A percentile compares a stretch with the other conserved stretches of the same genome.
phyloP scores from a whole-genome alignment of 2,113 vertebrate genomes.

The Lampris megalopsis region DNA sequence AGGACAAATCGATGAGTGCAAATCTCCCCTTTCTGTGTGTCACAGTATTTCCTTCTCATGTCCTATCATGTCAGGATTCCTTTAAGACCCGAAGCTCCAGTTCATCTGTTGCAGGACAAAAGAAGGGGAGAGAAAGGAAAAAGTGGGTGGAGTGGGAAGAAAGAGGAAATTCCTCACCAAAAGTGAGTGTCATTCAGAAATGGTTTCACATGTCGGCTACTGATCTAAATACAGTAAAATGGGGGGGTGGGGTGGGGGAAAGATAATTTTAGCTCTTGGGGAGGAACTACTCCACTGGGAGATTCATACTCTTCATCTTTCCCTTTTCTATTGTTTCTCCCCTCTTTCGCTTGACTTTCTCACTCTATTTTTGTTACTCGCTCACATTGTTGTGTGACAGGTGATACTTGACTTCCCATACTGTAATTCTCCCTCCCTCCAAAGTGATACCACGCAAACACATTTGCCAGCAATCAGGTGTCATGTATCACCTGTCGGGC shows the following conservation, averaged over 20 bases:
- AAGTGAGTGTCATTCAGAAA: neutral
- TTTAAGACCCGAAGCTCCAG: neutral
- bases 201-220: neutral
- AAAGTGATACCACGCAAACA: constrained; percentile 21
- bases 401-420: constrained; percentile 43
- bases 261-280: constrained; percentile 45
- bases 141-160: neutral
- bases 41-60: too few relatives aligned
- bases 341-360: constrained; percentile 14
- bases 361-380: constrained; percentile 23
- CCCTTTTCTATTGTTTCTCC: constrained; percentile 1
- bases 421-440: constrained; percentile 36
- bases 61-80: neutral
- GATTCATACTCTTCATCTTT: constrained; percentile 32
- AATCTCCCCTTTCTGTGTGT: neutral
- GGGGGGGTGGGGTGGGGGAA: constrained; percentile 37
- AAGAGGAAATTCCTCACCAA: neutral
- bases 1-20: neutral
- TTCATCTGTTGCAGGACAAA: constrained; percentile 31
- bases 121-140: neutral
- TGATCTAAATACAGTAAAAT: constrained; percentile 57
- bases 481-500: neutral
- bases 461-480: neutral
- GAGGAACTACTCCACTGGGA: constrained; percentile 50
- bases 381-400: constrained; percentile 25